Percentiles rank a stretch among this genome's conserved stretches.
These are phyloP conservation scores for Caligus rogercresseyi DNA, from an alignment of 1,140 invertebrate genomes.

Conservation along the genomic window DNA sequence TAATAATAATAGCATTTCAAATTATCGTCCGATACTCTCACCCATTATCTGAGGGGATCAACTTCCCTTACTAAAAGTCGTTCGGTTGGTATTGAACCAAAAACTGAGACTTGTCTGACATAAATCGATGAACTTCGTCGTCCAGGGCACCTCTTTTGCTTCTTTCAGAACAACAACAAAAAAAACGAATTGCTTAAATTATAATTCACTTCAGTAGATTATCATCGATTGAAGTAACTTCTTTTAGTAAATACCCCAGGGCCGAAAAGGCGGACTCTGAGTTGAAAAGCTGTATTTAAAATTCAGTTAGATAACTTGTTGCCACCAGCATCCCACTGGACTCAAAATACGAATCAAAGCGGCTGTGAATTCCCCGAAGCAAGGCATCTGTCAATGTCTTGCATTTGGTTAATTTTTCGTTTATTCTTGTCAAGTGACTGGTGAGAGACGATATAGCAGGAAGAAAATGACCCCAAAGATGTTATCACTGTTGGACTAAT, in stretches of 20 bases:
- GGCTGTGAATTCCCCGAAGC: neutral
- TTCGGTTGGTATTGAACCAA: too few species aligned
- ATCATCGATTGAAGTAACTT: neutral
- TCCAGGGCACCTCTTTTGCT: too few species aligned
- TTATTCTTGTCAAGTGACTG: neutral
- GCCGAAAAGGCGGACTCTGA: neutral
- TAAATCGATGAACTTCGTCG: too few species aligned
- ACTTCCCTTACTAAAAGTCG: too few species aligned
- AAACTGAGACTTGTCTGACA: too few species aligned
- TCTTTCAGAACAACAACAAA: too few species aligned
- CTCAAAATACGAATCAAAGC: neutral
- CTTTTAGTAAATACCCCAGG: neutral
- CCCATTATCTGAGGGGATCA: too few species aligned
- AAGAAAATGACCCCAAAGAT: neutral
- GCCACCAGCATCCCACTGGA: neutral
- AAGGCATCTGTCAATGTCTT: neutral
- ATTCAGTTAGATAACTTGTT: neutral
- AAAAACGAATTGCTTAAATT: too few species aligned
- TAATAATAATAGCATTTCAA: too few species aligned
- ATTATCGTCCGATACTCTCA: too few species aligned
- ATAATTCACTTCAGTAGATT: too few species aligned
- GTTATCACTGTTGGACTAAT: neutral
- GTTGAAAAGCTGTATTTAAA: neutral
- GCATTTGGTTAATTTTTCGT: neutral
- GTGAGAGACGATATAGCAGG: neutral